phyloP scores from a whole-genome alignment of 1,140 invertebrate genomes.

The Pectinophora gossypiella region DNA sequence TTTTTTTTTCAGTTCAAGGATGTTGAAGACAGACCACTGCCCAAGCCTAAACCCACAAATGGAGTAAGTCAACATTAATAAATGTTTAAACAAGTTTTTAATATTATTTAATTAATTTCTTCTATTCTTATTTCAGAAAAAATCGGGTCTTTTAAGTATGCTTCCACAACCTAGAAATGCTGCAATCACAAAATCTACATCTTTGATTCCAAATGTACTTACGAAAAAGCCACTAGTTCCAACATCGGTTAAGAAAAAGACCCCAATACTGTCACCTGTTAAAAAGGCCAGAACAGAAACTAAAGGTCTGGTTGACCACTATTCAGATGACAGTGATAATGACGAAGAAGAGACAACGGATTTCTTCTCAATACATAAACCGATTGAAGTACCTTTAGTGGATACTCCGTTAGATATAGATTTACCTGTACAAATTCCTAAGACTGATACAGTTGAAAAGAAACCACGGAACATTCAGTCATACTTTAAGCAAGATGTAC shows the following conservation, averaged over 20 bases:
- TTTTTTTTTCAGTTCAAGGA: slow-evolving; percentile 71
- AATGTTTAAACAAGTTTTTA: slow-evolving; percentile 8
- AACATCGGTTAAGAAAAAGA: slow-evolving; percentile 39
- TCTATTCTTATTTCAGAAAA: slow-evolving; percentile 47
- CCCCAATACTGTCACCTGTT: slow-evolving; percentile 18
- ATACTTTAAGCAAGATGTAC: slow-evolving; percentile 48
- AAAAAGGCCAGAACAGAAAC: slow-evolving; percentile 33
- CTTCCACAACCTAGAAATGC: slow-evolving; percentile 74
- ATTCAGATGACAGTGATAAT: slow-evolving; percentile 68
- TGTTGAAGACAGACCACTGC: slow-evolving; percentile 59
- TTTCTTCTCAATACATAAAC: slow-evolving; percentile 76
- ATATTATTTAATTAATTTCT: slow-evolving; percentile 12
- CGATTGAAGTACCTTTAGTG: slow-evolving; percentile 27
- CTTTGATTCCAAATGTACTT: slow-evolving; percentile 51
- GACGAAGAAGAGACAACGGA: slow-evolving; percentile 68
- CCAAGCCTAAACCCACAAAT: slow-evolving; percentile 52
- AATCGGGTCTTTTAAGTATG: slow-evolving; percentile 72
- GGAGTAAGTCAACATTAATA: slow-evolving; percentile 34
- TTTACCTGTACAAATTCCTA: slow-evolving; percentile 6
- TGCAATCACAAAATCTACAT: slow-evolving; percentile 34
- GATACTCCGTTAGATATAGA: slow-evolving; percentile 41
- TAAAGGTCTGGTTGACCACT: slow-evolving; percentile 31
- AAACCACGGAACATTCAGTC: slow-evolving; percentile 35
- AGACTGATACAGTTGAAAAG: slow-evolving; percentile 11
- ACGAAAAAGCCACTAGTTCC: slow-evolving; percentile 46